phyloP scores from a whole-genome alignment of 37 sponge, comb jelly and placozoan species.

The Axinella damicornis region DNA sequence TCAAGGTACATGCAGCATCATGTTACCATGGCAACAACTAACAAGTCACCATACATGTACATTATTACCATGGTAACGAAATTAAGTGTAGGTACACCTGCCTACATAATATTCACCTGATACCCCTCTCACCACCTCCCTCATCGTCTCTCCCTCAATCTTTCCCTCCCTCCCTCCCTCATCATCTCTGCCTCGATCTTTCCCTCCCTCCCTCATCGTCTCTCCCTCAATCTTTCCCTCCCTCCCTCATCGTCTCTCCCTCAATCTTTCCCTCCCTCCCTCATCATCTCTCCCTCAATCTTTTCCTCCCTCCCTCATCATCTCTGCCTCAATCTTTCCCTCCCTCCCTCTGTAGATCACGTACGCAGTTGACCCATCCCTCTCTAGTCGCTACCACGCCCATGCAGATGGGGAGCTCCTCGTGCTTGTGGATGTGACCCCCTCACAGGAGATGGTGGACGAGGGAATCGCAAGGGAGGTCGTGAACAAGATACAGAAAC shows the following conservation, averaged over 20 bases:
- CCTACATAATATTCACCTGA: no score
- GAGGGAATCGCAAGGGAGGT: constrained; percentile 96
- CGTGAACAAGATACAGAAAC: constrained; percentile 94
- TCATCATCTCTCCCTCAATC: no score
- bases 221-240: no score
- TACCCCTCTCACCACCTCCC: no score
- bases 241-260: no score
- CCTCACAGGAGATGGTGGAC: constrained; percentile 86
- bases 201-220: no score
- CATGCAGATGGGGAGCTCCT: constrained; percentile 79
- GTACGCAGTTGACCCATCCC: constrained; percentile 64
- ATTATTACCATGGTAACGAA: not conserved
- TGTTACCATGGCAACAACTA: no score
- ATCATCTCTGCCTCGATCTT: no score
- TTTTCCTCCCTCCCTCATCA: not conserved
- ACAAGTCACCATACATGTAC: not conserved
- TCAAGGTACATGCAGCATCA: constrained; percentile 69
- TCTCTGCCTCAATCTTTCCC: not conserved
- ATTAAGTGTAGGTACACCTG: not conserved
- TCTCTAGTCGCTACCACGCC: constrained; percentile 56
- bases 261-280: no score
- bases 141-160: no score
- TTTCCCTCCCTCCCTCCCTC: no score
- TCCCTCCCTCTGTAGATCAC: constrained; percentile 47
- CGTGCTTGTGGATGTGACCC: constrained; percentile 88